Percentiles rank a stretch among this genome's conserved stretches.
phyloP scores from a whole-genome alignment of 2,888 invertebrate genomes.

The Parthenolecanium corni region DNA sequence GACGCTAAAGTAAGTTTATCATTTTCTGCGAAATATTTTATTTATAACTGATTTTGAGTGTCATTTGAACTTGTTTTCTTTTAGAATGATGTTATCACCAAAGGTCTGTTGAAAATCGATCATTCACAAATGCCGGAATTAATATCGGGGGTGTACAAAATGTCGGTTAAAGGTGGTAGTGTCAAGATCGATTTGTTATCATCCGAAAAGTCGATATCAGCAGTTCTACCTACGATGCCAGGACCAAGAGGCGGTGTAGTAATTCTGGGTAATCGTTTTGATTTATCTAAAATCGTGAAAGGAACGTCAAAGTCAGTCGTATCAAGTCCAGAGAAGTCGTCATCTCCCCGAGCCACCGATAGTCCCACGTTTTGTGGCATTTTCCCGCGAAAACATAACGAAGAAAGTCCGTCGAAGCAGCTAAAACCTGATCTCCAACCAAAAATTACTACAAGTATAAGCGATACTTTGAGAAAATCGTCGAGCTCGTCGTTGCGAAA shows the following conservation, averaged over 20 bases:
- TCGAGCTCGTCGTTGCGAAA: conserved; percentile 13
- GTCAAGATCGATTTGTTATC: conserved; percentile 33
- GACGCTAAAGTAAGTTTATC: not conserved
- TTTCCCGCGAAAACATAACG: not conserved
- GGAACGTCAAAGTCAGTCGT: not conserved
- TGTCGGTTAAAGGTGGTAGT: conserved; percentile 59
- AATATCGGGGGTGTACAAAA: conserved; percentile 48
- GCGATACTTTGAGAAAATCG: conserved; percentile 9
- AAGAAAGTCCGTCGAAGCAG: not conserved
- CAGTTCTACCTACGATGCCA: conserved; percentile 28
- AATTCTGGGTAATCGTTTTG: conserved; percentile 22
- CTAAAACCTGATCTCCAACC: conserved; percentile 14
- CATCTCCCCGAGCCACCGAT: not conserved
- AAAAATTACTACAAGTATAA: conserved; percentile 5
- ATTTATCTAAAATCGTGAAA: conserved; percentile 14
- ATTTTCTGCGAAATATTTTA: no score
- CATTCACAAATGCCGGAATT: conserved; percentile 55
- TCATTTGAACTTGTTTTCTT: no score
- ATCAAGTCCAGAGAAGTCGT: conserved; percentile 4
- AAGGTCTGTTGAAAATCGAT: conserved; percentile 62
- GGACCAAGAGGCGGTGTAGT: conserved; percentile 33
- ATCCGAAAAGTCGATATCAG: conserved; percentile 32
- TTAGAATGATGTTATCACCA: conserved; percentile 39
- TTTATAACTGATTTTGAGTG: no score
- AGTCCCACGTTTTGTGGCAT: conserved; percentile 21